These are phyloP conservation scores for Drosophila nigritarsus DNA, from an alignment of 2,888 invertebrate genomes.

Conservation along the genomic window DNA sequence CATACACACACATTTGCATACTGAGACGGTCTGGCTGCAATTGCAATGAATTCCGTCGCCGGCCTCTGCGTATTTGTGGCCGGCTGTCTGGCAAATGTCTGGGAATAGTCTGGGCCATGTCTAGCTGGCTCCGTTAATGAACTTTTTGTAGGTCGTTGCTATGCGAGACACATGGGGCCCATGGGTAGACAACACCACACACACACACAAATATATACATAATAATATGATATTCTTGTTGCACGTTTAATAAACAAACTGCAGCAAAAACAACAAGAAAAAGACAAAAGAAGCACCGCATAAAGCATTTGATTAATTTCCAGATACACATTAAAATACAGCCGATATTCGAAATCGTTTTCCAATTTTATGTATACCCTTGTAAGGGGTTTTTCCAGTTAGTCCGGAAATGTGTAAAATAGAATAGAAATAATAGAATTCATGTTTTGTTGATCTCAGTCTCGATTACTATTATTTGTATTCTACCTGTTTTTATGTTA, in stretches of 20 bases:
- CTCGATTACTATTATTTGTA: neutral
- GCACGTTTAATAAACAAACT: constrained; percentile 36
- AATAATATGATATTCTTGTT: constrained; percentile 43
- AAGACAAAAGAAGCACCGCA: constrained; percentile 14
- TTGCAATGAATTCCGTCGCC: constrained; percentile 70
- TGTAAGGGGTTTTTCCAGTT: constrained; percentile 1
- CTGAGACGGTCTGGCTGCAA: constrained; percentile 58
- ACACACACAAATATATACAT: constrained; percentile 15
- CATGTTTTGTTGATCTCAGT: neutral
- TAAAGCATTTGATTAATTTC: constrained; percentile 44
- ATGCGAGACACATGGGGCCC: constrained; percentile 66
- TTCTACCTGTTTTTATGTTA: neutral
- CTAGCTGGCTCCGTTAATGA: constrained; percentile 85
- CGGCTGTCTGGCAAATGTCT: constrained; percentile 79
- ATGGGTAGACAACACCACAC: constrained; percentile 42
- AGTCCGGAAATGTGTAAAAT: neutral
- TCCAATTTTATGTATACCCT: constrained; percentile 38
- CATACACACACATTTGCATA: constrained; percentile 4
- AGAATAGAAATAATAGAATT: neutral
- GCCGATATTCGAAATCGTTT: constrained; percentile 33
- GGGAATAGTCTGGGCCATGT: constrained; percentile 85
- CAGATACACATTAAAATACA: constrained; percentile 3
- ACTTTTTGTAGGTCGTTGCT: constrained; percentile 85
- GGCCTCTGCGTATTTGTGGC: constrained; percentile 63
- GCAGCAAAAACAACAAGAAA: constrained; percentile 1